Percentiles rank a stretch among this genome's conserved stretches.
These are phyloP conservation scores for Amphiprion clarkii DNA, from an alignment of 2,797 vertebrate species.

Conservation along the genomic window DNA sequence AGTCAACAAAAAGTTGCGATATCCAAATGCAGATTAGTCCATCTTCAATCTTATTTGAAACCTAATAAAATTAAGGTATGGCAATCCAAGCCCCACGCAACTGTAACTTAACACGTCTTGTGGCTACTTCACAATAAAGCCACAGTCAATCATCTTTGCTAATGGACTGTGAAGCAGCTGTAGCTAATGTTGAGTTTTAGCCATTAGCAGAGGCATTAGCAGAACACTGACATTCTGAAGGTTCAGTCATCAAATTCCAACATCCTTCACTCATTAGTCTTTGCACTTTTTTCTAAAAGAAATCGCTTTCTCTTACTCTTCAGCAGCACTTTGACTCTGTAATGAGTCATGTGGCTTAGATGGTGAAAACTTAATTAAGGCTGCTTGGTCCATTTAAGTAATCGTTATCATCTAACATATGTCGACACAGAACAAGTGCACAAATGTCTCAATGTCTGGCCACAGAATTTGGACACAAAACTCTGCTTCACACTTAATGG, in stretches of 20 bases:
- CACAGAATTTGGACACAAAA: slow-evolving; percentile 16
- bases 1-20: background rate
- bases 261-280: slow-evolving; percentile 30
- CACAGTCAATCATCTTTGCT: slow-evolving; percentile 20
- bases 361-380: slow-evolving; percentile 48
- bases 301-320: slow-evolving; percentile 24
- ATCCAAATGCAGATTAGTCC: background rate
- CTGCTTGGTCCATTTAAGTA: slow-evolving; percentile 41
- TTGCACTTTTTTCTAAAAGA: slow-evolving; percentile 16
- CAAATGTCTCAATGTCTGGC: slow-evolving; percentile 26
- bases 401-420: slow-evolving; percentile 40
- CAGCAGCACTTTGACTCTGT: slow-evolving; percentile 28
- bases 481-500: slow-evolving; percentile 27
- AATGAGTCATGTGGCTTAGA: slow-evolving; percentile 44
- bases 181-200: slow-evolving; percentile 38
- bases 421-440: slow-evolving; percentile 41
- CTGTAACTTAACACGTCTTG: slow-evolving; percentile 17
- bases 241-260: slow-evolving; percentile 33
- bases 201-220: slow-evolving; percentile 35
- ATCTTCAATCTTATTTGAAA: background rate
- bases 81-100: slow-evolving; percentile 1
- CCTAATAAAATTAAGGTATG: background rate
- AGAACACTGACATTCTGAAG: slow-evolving; percentile 33
- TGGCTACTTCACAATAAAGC: slow-evolving; percentile 17
- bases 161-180: slow-evolving; percentile 24